Base-by-base conservation (phyloP, 2,113 vertebrate genomes). In the Notarius quadriscutis region DNA sequence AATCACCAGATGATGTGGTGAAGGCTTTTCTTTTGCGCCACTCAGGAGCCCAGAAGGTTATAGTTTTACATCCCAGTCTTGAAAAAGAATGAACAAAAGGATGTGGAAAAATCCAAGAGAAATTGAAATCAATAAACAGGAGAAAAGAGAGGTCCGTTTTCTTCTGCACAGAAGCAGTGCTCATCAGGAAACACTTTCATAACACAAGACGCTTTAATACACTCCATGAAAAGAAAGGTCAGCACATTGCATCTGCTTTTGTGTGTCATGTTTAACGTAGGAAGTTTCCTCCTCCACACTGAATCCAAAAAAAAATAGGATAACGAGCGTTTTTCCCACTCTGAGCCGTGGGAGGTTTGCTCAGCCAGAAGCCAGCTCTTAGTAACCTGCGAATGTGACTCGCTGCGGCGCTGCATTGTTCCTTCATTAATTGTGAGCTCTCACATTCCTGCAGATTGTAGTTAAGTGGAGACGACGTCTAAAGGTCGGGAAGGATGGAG, bases 401-500 rank as follows among this genome's bases (percentile, higher is more conserved):
- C 63, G 53, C 69, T 65, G 65, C 10, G 51, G 55, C 18, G 63
- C 80, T 58, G 15, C 41, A 55, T 74, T 81, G 78, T 78, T 55
- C 81, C 74, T 63, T 84, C 74, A 55, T 87, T 87, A 84, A 41
- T 30, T 72, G 25, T 27, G 62, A 83, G 75, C 67, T 88, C 27
- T 74, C 20, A 50, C 34, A 83, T 83, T 69, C 81, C 81, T n/a
- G 51, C 83, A 67, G 57, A 84, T 60, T 72, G 81, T 72, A 15
- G 7, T 86, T 87, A 81, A 89, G 78, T 71, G 25, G 65, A 57
- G 34, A 79, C 41, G 72, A 30, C 12, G 53, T 69, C 4, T 57
- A 84, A 84, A 41, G 81, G 60, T 69, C 27, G 34, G 81, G 60
- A 51, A n/a, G 50, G 65, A 25, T 25, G 41, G 63, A 7, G 58